Conservation (phyloP, 2,797 vertebrate genomes). For the Champsocephalus esox region DNA sequence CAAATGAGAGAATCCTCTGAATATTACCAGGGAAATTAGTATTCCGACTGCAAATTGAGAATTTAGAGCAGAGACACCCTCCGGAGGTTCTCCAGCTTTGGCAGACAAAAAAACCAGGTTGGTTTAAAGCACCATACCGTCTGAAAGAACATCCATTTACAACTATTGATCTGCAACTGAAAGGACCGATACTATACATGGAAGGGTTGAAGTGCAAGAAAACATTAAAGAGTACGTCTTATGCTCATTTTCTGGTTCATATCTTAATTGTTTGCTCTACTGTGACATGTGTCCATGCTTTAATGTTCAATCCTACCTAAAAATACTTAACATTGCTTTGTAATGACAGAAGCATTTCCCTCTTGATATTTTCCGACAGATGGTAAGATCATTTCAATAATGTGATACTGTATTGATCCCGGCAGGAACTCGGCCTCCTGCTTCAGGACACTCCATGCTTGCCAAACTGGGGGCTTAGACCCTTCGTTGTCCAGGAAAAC, state of each 20-base stretch:
- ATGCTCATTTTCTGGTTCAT: too few species aligned
- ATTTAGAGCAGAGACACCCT: conserved; percentile 59
- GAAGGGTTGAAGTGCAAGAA: not conserved
- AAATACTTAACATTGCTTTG: not conserved
- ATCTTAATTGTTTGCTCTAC: too few species aligned
- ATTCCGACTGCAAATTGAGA: conserved; percentile 44
- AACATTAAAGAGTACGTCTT: too few species aligned
- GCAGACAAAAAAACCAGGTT: conserved; percentile 35
- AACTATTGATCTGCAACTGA: conserved; percentile 45
- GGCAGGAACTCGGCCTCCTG: conserved; percentile 45
- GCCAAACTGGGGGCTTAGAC: conserved; percentile 33
- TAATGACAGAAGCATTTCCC: conserved; percentile 1
- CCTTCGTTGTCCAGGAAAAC: conserved; percentile 8
- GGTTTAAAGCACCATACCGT: conserved; percentile 32
- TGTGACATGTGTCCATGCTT: too few species aligned
- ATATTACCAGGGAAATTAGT: conserved; percentile 59
- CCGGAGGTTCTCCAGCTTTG: conserved; percentile 44
- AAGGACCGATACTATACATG: conserved; percentile 6
- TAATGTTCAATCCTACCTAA: too few species aligned
- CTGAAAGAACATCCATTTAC: conserved; percentile 48
- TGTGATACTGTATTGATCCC: conserved; percentile 57
- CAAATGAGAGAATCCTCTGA: conserved; percentile 59
- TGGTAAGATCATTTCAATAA: conserved; percentile 42
- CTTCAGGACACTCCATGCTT: conserved; percentile 28
- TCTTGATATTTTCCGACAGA: conserved; percentile 38